phyloP scores from a whole-genome alignment of 2,113 vertebrate species.

The Oryzias woworae region DNA sequence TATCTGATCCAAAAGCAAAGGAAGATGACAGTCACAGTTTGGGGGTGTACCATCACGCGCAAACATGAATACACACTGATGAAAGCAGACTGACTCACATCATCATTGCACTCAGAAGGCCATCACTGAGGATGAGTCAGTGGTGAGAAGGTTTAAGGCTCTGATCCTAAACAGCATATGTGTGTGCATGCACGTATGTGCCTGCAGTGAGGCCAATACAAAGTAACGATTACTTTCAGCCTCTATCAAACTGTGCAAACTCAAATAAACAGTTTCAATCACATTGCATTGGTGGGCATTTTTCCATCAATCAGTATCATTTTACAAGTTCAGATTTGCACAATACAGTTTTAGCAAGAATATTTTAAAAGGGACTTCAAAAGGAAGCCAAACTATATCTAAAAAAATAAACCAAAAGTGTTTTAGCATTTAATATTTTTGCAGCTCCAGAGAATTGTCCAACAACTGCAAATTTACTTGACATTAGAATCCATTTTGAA shows the following conservation, averaged over 20 bases:
- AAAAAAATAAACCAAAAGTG: too few relatives aligned
- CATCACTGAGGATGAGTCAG: constrained; percentile 18
- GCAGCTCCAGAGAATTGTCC: too few relatives aligned
- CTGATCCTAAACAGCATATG: constrained; percentile 1
- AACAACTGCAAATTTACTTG: too few relatives aligned
- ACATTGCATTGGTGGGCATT: too few relatives aligned
- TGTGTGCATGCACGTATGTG: constrained; percentile 1
- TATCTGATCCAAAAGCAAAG: not conserved
- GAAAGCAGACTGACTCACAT: constrained; percentile 18
- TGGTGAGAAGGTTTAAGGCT: constrained; percentile 7
- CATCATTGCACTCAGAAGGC: constrained; percentile 3
- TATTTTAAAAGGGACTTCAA: too few relatives aligned
- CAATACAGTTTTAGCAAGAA: too few relatives aligned
- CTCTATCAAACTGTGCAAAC: not conserved
- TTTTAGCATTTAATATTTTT: too few relatives aligned
- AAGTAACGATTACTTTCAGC: not conserved
- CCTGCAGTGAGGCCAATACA: not conserved
- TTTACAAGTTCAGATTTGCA: too few relatives aligned
- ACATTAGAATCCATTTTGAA: too few relatives aligned
- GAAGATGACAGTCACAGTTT: constrained; percentile 8
- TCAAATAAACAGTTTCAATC: too few relatives aligned
- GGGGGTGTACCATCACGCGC: not conserved
- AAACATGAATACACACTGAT: not conserved
- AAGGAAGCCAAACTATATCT: too few relatives aligned
- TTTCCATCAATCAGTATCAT: too few relatives aligned